phyloP scores from a whole-genome alignment of 2,797 vertebrate genomes.

The Catamblyrhynchus diadema region DNA sequence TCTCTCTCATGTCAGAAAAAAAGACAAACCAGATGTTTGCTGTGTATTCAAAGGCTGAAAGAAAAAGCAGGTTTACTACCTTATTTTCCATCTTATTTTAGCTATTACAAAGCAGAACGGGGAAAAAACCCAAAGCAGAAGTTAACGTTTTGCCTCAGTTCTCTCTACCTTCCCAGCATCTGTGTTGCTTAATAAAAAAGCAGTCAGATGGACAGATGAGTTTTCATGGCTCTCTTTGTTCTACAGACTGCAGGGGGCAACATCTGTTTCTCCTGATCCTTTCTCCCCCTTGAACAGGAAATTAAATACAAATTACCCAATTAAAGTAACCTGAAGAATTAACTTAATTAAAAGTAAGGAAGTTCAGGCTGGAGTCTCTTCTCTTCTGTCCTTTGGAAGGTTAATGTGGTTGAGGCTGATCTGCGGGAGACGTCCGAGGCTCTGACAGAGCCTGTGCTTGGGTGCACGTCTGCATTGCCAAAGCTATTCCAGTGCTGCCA shows the following conservation, averaged over 20 bases:
- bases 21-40: background rate
- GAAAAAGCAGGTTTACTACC: background rate
- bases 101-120: background rate
- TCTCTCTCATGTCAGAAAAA: background rate
- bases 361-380: background rate
- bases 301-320: slow-evolving; percentile 31
- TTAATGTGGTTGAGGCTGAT: accelerated
- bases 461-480: background rate
- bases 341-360: background rate
- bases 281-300: background rate
- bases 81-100: background rate
- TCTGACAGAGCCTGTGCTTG: background rate
- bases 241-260: background rate
- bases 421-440: accelerated
- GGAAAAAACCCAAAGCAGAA: background rate
- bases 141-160: background rate
- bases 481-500: background rate
- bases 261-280: slow-evolving; percentile 13
- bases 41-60: background rate
- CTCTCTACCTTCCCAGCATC: background rate
- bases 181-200: background rate
- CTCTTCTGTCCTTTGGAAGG: background rate
- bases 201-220: background rate
- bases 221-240: background rate
- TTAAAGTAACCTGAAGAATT: slow-evolving; percentile 2